Evolutionary conservation across 2,113 vertebrate species (phyloP).

Genomic region (Ursus arctos): DNA sequence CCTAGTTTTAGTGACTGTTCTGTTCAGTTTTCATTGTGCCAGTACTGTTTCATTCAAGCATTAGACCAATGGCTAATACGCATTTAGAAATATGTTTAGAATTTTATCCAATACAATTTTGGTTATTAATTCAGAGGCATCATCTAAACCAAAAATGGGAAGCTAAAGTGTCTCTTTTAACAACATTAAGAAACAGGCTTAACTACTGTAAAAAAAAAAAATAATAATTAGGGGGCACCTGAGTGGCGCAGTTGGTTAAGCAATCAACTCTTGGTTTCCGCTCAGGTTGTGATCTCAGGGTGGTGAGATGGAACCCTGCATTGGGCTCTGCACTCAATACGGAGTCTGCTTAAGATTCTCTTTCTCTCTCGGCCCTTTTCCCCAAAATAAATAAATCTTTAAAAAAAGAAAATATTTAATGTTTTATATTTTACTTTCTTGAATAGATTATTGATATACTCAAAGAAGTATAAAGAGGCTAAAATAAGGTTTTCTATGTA

Average conservation of each 20-base stretch:
- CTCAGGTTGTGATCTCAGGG: not conserved
- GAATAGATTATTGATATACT: not conserved
- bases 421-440: conserved; percentile 44
- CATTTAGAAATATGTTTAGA: not conserved
- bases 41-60: not conserved
- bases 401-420: conserved; percentile 8
- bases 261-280: not conserved
- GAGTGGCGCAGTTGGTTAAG: not conserved
- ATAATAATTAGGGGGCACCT: not conserved
- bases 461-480: not conserved
- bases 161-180: not conserved
- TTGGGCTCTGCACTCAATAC: not conserved
- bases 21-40: not conserved
- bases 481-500: not conserved
- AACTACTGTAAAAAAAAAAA: conserved; percentile 10
- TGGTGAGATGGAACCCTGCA: not conserved
- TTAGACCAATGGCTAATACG: not conserved
- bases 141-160: not conserved
- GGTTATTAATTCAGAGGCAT: not conserved
- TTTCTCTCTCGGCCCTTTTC: not conserved
- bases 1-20: not conserved
- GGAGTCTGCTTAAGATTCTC: not conserved
- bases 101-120: not conserved
- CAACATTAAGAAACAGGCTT: not conserved
- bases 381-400: not conserved